phyloP scores from a whole-genome alignment of 2,797 vertebrate species.

The Bovichtus diacanthus region DNA sequence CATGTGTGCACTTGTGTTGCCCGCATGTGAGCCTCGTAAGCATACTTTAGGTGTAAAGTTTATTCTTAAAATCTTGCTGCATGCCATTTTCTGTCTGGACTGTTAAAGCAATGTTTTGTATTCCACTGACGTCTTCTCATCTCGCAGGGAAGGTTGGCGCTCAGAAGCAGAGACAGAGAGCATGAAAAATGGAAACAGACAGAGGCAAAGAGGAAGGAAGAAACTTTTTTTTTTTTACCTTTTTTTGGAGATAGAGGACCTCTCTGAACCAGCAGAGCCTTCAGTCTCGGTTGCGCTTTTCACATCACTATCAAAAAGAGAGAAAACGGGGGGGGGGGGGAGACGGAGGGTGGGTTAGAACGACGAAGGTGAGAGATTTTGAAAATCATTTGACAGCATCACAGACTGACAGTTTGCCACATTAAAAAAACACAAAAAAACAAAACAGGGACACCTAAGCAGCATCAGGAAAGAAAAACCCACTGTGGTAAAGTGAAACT shows the following conservation, averaged over 20 bases:
- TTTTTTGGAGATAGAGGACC: conserved; percentile 51
- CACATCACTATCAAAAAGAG: conserved; percentile 63
- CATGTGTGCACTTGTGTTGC: not conserved
- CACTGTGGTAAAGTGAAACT: conserved; percentile 9
- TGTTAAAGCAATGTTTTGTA: conserved; percentile 45
- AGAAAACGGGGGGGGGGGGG: conserved; percentile 13
- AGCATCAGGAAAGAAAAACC: not conserved
- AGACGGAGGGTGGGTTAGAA: conserved; percentile 34
- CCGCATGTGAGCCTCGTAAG: not conserved
- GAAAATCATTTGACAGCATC: conserved; percentile 20
- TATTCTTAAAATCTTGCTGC: conserved; percentile 35
- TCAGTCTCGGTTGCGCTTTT: conserved; percentile 23
- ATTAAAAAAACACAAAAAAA: conserved; percentile 21
- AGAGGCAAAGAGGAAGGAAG: conserved; percentile 1
- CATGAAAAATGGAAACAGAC: conserved; percentile 29
- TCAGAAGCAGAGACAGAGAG: conserved; percentile 34
- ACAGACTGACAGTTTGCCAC: conserved; percentile 33
- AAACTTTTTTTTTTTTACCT: conserved; percentile 54
- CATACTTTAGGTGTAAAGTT: conserved; percentile 2
- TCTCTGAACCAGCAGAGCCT: conserved; percentile 54
- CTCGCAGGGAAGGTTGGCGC: conserved; percentile 6
- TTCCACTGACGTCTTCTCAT: conserved; percentile 45
- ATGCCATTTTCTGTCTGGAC: conserved; percentile 36
- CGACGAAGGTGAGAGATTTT: conserved; percentile 51
- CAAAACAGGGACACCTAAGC: conserved; percentile 25